Evolutionary conservation across 2,888 invertebrate species (phyloP), one percentile per base, ranked within the genome.

Genomic region (Copidosoma aretas): DNA sequence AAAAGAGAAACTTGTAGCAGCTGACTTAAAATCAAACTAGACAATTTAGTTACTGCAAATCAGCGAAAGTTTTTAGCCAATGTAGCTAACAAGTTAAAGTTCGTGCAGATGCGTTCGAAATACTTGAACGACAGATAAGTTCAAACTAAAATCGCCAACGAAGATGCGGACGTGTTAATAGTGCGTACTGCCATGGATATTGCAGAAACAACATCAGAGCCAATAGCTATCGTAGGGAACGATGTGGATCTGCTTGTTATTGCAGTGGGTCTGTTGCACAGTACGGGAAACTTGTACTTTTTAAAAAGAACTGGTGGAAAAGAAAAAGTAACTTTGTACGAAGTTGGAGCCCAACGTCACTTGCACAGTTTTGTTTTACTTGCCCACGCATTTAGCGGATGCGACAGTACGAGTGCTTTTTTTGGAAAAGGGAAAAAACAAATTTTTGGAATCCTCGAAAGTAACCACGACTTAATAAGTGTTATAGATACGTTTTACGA

Each of bases 11-110:
- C 63, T 64, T 57, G 53, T 71, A 3, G 72, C 70, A 51, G 59
- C 70, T n/a, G 73, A 75, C 53, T 74, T 19, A 61, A 72, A 14
- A 60, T 74, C 25, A 60, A 24, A 15, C 67, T 68, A 22, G 52
- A 39, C 5, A 73, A 58, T 49, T 49, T 71, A 14, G 64, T 70
- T 17, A 70, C 58, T 22, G 41, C 74, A 24, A 72, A 59, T 12
- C 75, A 74, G 39, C 60, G 64, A 12, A 68, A 63, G 49, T 76
- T 75, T 64, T 51, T 76, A 4, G 67, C 73, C 0, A 75, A 75
- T 64, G 43, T 60, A 41, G 46, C 64, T 14, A 76, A 74, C 56
- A 73, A 74, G 66, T 53, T 60, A 12, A 63, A 66, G n/a, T 67
- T 74, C 22, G 67, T 75, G 17, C n/a, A 64, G 5, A 39, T 74